phyloP scores from a whole-genome alignment of 2,113 vertebrate genomes.

The Notiomystis cincta region DNA sequence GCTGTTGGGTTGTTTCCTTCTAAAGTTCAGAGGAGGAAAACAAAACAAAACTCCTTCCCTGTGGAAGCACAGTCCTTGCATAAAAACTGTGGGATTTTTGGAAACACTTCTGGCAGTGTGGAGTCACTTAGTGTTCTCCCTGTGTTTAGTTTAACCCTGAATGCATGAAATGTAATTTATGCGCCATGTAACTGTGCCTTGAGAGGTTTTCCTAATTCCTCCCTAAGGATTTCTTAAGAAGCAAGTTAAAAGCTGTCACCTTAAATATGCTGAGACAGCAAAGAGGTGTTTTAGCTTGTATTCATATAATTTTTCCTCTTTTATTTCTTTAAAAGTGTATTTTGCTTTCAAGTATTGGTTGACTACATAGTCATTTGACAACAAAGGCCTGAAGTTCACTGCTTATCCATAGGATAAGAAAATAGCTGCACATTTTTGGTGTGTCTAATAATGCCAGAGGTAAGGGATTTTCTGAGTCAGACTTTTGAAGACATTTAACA shows the following conservation, averaged over 20 bases:
- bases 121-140: not conserved
- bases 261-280: not conserved
- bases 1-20: not conserved
- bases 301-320: not conserved
- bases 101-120: not conserved
- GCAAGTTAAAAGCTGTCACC: not conserved
- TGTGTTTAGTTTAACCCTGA: not conserved
- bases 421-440: not conserved
- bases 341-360: not conserved
- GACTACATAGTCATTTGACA: not conserved
- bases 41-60: not conserved
- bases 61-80: not conserved
- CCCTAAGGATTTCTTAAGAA: not conserved
- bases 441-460: not conserved
- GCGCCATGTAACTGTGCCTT: not conserved
- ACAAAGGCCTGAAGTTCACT: not conserved
- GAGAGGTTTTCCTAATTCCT: not conserved
- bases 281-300: not conserved
- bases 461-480: not conserved
- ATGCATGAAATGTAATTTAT: not conserved
- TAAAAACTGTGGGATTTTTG: not conserved
- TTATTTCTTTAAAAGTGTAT: not conserved
- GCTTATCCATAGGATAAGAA: not conserved
- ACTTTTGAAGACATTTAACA: not conserved
- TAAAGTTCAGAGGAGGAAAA: not conserved